phyloP scores from a whole-genome alignment of 2,888 invertebrate genomes.

The Polia nebulosa region DNA sequence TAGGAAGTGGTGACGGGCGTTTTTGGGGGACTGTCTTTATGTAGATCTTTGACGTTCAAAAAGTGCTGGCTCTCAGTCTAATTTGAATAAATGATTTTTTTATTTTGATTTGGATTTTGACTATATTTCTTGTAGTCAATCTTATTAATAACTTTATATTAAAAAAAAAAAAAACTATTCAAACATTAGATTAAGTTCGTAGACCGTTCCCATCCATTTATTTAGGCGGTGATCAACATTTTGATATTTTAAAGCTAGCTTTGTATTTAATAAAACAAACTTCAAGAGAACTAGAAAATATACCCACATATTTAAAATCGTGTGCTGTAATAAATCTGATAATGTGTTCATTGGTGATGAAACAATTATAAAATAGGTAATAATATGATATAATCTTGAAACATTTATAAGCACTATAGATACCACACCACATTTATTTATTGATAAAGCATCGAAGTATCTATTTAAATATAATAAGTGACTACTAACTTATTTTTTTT shows the following conservation, averaged over 20 bases:
- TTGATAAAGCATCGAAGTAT: conserved; percentile 5
- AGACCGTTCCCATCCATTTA: neutral
- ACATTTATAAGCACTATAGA: conserved; percentile 18
- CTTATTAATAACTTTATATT: neutral
- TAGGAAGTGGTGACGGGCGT: too few species aligned
- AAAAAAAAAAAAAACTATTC: neutral
- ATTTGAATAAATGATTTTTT: too few species aligned
- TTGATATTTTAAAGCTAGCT: neutral
- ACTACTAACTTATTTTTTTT: neutral
- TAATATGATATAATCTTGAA: conserved; percentile 25
- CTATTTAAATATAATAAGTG: neutral
- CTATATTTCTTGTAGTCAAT: too few species aligned
- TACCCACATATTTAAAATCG: conserved; percentile 3
- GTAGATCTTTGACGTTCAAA: too few species aligned
- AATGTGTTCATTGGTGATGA: conserved; percentile 35
- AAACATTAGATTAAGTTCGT: neutral
- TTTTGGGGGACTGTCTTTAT: too few species aligned
- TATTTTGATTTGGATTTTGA: too few species aligned
- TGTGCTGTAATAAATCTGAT: conserved; percentile 27
- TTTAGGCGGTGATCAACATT: neutral
- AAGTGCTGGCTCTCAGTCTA: too few species aligned
- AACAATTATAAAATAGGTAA: conserved; percentile 36
- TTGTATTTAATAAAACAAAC: neutral
- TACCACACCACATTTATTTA: conserved; percentile 8
- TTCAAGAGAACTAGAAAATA: neutral